phyloP scores from a whole-genome alignment of 1,140 invertebrate species.

The Sarcophaga bullata region DNA sequence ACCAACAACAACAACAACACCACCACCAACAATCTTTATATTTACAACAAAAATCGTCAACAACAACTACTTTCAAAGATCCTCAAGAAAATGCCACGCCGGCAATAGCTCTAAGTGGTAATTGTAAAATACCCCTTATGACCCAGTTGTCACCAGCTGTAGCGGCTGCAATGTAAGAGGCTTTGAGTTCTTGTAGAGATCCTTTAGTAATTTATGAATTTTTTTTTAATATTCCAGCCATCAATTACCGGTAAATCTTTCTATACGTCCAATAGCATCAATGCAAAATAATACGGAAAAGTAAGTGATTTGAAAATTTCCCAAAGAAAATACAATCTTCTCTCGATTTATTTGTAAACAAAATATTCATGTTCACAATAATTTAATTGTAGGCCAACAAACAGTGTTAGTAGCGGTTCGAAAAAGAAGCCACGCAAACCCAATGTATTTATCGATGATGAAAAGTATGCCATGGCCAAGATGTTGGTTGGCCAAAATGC shows the following conservation, averaged over 20 bases:
- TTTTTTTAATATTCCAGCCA: slow-evolving; percentile 47
- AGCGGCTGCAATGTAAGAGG: slow-evolving; percentile 51
- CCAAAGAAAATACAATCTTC: background rate
- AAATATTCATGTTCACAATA: too few species aligned
- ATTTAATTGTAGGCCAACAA: background rate
- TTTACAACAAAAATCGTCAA: slow-evolving; percentile 22
- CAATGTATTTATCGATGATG: slow-evolving; percentile 64
- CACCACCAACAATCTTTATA: slow-evolving; percentile 33
- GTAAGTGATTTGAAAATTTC: slow-evolving; percentile 38
- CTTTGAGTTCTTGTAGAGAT: too few species aligned
- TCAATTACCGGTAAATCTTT: slow-evolving; percentile 59
- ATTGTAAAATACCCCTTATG: slow-evolving; percentile 48
- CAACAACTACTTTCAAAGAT: slow-evolving; percentile 32
- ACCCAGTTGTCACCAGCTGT: slow-evolving; percentile 54
- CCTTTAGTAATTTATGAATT: background rate
- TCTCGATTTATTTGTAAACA: background rate
- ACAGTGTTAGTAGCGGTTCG: background rate
- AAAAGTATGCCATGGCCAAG: slow-evolving; percentile 64
- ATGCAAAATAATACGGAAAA: slow-evolving; percentile 60
- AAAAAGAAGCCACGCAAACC: slow-evolving; percentile 62
- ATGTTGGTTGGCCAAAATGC: slow-evolving; percentile 60
- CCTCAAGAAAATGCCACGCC: background rate
- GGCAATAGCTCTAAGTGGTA: background rate
- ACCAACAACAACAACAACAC: slow-evolving; percentile 33
- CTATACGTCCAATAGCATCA: slow-evolving; percentile 56